Evolutionary conservation across 2,113 vertebrate species (phyloP), one percentile per base, ranked within the genome.

Genomic region (Uria aalge): DNA sequence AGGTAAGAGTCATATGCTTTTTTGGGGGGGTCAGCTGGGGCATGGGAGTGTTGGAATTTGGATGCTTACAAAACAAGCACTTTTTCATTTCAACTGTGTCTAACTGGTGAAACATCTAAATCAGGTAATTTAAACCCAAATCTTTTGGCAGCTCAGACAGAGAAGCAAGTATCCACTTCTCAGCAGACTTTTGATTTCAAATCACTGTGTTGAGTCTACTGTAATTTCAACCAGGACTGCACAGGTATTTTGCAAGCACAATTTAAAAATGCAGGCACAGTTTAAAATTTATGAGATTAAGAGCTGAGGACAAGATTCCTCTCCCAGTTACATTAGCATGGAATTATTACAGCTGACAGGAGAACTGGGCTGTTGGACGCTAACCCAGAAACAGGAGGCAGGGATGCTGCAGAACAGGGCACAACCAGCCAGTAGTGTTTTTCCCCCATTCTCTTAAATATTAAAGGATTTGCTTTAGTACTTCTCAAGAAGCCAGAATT

Each of bases 201-300:
- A 76, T 83, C 63, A 24, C 84, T 59, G 63, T 30, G 29, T 85
- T 78, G 59, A 82, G 29, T 13, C 80, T 87, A 53, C 92, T 94
- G 95, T 94, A 96, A 97, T 97, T 97, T 90, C 92, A 97, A n/a
- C 69, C 89, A 85, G 59, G n/a, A 62, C 66, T 29, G 50, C 8
- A 23, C 22, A 43, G 62, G 32, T 68, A 89, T 92, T 91, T 94
- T 75, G 62, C 43, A 86, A 71, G 83, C 76, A 85, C 21, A 55
- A 47, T 87, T 92, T 64, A 15, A 91, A 96, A 92, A 84, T 40
- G 73, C 43, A 57, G 75, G 52, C 77, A 75, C 7, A 34, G 72
- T 87, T 96, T 68, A 69, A 95, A 85, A 90, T 67, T 41, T 29
- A 53, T 83, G 47, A 91, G 90, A 85, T 85, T 71, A 73, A 77